Conservation (phyloP, 2,888 invertebrate species). For the Ommatoiulus sabulosus region DNA sequence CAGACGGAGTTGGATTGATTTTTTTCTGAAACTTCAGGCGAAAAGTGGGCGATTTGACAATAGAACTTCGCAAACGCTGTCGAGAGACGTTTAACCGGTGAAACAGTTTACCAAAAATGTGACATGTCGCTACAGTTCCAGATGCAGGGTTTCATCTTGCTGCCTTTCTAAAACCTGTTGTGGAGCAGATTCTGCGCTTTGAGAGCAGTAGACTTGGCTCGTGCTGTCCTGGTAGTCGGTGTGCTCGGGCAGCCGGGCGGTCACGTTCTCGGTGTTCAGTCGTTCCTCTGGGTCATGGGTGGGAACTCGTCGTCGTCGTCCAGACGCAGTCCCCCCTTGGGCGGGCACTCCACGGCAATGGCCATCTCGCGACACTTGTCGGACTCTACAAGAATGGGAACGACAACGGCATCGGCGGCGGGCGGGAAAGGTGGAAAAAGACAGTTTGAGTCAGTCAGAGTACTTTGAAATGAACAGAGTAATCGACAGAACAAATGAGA, state of each 20-base stretch:
- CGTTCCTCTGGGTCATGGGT: conserved; percentile 75
- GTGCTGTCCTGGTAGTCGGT: neutral
- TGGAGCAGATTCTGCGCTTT: neutral
- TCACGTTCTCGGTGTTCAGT: conserved; percentile 61
- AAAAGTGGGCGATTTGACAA: neutral
- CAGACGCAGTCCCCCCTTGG: conserved; percentile 79
- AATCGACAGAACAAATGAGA: conserved; percentile 17
- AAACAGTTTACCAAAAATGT: neutral
- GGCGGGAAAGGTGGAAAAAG: conserved; percentile 46
- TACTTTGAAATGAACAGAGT: neutral
- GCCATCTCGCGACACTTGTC: conserved; percentile 79
- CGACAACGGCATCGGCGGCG: conserved; percentile 36
- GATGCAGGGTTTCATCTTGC: neutral
- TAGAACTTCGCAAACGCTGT: neutral
- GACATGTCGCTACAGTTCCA: neutral
- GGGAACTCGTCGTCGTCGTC: conserved; percentile 87
- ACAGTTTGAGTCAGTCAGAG: conserved; percentile 13
- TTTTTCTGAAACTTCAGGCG: conserved; percentile 1
- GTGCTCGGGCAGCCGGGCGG: neutral
- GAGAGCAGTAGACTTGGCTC: neutral
- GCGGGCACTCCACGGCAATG: conserved; percentile 77
- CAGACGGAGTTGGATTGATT: neutral
- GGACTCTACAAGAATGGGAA: conserved; percentile 72
- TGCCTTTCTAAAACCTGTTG: neutral
- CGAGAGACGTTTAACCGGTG: neutral